A percentile compares a stretch with the other conserved stretches of the same genome.
These are phyloP conservation scores for Lamellibrachia luymesi DNA, from an alignment of 1,140 invertebrate genomes.

Conservation along the genomic window DNA sequence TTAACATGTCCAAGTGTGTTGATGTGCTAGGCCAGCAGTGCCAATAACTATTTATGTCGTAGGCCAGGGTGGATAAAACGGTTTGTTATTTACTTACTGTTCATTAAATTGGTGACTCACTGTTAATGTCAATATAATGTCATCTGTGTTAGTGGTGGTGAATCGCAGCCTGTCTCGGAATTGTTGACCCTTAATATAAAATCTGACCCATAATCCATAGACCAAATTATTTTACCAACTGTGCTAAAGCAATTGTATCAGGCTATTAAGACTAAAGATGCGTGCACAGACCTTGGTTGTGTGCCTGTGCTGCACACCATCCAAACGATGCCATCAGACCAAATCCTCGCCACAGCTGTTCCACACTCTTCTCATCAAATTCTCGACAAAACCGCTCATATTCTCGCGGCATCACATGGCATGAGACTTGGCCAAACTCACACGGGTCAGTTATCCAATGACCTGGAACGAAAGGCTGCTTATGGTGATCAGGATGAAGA, in stretches of 20 bases:
- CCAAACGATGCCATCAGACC: constrained; percentile 71
- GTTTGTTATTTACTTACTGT: no score
- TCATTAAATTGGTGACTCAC: no score
- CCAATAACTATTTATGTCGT: no score
- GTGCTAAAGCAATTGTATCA: not conserved
- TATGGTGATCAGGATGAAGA: not conserved
- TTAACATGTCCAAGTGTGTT: no score
- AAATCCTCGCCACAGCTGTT: constrained; percentile 67
- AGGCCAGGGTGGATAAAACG: no score
- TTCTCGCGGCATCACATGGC: constrained; percentile 17
- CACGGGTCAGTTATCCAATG: constrained; percentile 75
- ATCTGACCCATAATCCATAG: not conserved
- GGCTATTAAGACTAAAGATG: no score
- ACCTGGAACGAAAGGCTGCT: constrained; percentile 57
- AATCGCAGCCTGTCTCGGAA: not conserved
- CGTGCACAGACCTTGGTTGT: constrained; percentile 68
- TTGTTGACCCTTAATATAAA: not conserved
- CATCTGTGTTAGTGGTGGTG: not conserved
- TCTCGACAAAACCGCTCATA: constrained; percentile 54
- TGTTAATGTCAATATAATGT: no score
- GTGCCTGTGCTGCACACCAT: constrained; percentile 78
- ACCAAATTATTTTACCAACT: not conserved
- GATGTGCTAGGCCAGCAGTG: no score
- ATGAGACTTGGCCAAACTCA: constrained; percentile 74
- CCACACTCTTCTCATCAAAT: constrained; percentile 62